Conservation (phyloP, 1,140 invertebrate species). For the Anadara kagoshimensis region DNA sequence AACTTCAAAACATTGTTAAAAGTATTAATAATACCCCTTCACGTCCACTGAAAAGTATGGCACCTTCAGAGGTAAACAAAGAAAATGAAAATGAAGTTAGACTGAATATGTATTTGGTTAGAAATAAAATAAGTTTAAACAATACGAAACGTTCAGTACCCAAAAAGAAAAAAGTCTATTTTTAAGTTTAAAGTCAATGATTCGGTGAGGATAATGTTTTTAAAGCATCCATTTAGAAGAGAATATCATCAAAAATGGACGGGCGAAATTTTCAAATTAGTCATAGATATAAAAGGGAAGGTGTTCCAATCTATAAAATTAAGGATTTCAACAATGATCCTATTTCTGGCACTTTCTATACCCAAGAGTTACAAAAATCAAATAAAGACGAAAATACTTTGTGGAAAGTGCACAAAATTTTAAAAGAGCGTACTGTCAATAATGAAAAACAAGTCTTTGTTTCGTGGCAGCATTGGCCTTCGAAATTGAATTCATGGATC, state of each 20-base stretch:
- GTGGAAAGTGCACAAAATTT: neutral
- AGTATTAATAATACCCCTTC: constrained; percentile 19
- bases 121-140: neutral
- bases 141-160: neutral
- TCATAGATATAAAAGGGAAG: constrained; percentile 17
- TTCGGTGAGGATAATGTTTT: constrained; percentile 29
- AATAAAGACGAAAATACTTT: neutral
- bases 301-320: constrained; percentile 5
- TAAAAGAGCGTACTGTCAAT: neutral
- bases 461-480: neutral
- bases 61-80: constrained; percentile 8
- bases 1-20: neutral
- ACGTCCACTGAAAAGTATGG: neutral
- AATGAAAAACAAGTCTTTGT: neutral
- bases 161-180: neutral
- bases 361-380: constrained; percentile 13
- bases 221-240: constrained; percentile 27
- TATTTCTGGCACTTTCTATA: neutral
- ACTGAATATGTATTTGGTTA: neutral
- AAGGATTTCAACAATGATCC: constrained; percentile 3
- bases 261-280: constrained; percentile 28
- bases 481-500: constrained; percentile 15
- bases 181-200: constrained; percentile 30
- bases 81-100: constrained; percentile 19
- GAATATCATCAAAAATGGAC: constrained; percentile 43